Percentiles rank a stretch among this genome's conserved stretches.
Conservation (phyloP, 2,888 invertebrate species). For the Heteropelma amictum region DNA sequence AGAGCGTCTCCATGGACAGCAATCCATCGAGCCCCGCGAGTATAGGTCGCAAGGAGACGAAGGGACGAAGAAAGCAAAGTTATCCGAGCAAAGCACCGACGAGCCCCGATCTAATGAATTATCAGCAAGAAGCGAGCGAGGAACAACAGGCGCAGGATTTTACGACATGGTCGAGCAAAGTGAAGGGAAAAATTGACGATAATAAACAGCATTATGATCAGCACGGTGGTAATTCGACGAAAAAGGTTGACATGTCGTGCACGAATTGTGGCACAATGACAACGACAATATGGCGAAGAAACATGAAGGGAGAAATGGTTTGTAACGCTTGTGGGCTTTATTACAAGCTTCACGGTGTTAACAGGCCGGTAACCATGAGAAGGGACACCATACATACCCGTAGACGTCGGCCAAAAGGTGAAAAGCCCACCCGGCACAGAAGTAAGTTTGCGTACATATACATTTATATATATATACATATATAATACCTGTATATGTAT, state of each 20-base stretch:
- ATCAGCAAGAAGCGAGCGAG: conserved; percentile 72
- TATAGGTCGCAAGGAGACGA: conserved; percentile 79
- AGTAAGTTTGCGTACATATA: conserved; percentile 62
- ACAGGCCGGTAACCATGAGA: conserved; percentile 96
- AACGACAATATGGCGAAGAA: conserved; percentile 98
- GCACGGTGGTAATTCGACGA: conserved; percentile 69
- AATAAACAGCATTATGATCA: conserved; percentile 68
- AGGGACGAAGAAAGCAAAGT: conserved; percentile 89
- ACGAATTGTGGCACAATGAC: conserved; percentile 98
- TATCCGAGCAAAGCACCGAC: conserved; percentile 85
- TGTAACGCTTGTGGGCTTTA: conserved; percentile 99
- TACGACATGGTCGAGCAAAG: conserved; percentile 74
- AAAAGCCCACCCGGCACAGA: conserved; percentile 76
- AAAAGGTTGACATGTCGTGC: conserved; percentile 90
- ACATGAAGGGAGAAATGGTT: conserved; percentile 97
- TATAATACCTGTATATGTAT: too few species aligned
- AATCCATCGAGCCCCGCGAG: conserved; percentile 77
- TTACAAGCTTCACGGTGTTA: conserved; percentile 96
- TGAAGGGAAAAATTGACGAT: conserved; percentile 63
- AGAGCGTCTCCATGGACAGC: conserved; percentile 76
- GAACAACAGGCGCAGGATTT: conserved; percentile 76
- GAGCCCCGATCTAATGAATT: conserved; percentile 73
- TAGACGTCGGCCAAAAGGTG: conserved; percentile 90
- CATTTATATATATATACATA: background rate
- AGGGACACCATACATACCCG: conserved; percentile 97